Conservation (phyloP, 2,797 vertebrate species). For the Xiphorhynchus erythropygius region DNA sequence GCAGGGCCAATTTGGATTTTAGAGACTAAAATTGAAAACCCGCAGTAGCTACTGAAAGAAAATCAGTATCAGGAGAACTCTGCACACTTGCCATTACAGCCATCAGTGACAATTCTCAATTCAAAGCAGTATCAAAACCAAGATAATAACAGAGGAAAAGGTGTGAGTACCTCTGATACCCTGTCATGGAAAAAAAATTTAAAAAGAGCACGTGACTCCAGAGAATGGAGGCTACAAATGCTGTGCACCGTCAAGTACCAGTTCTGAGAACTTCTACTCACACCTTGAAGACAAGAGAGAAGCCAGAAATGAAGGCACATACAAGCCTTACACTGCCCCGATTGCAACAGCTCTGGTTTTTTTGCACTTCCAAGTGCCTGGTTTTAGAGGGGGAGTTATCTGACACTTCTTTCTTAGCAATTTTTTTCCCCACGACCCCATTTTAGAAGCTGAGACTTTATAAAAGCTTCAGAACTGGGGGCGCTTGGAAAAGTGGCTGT, state of each 20-base stretch:
- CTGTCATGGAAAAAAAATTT: not conserved
- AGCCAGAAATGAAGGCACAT: not conserved
- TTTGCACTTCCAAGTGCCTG: not conserved
- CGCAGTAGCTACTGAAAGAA: not conserved
- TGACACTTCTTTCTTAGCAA: too few relatives aligned
- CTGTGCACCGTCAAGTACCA: not conserved
- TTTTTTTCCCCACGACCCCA: fast-evolving
- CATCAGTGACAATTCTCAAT: not conserved
- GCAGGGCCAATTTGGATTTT: not conserved
- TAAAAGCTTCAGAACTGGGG: not conserved
- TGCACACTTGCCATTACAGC: not conserved
- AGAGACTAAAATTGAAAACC: not conserved
- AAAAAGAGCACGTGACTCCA: not conserved
- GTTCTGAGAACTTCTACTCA: not conserved
- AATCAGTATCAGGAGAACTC: not conserved
- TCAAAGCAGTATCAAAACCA: not conserved
- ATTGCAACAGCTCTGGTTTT: not conserved
- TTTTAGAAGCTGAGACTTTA: not conserved
- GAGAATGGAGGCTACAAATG: not conserved
- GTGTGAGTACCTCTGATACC: not conserved
- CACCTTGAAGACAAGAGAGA: not conserved
- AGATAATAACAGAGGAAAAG: not conserved
- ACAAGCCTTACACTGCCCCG: not conserved
- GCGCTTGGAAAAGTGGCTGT: not conserved
- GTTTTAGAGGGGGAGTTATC: not conserved